Percentiles rank a stretch among this genome's conserved stretches.
phyloP scores from a whole-genome alignment of 2,113 vertebrate species.

The Pagrus major region DNA sequence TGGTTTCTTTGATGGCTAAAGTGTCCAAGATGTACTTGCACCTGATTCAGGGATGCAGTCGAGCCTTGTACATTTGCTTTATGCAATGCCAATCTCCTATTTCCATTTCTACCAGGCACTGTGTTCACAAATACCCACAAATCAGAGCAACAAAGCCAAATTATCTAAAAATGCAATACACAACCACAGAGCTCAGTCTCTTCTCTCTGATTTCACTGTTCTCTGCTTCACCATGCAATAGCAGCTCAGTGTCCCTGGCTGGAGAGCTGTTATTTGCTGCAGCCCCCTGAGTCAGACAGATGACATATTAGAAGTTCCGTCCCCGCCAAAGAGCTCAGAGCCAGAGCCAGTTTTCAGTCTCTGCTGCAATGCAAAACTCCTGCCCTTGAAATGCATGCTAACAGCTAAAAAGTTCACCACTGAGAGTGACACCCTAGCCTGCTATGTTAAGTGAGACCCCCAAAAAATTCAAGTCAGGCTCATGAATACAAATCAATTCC shows the following conservation, averaged over 20 bases:
- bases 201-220: constrained; percentile 16
- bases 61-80: neutral
- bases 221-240: constrained; percentile 20
- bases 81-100: neutral
- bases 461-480: constrained; percentile 31
- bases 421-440: constrained; percentile 24
- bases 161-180: neutral
- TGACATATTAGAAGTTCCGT: constrained; percentile 62
- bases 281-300: constrained; percentile 58
- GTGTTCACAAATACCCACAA: neutral
- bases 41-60: neutral
- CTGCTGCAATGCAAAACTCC: constrained; percentile 52
- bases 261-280: constrained; percentile 56
- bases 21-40: neutral
- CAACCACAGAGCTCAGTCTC: neutral
- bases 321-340: constrained; percentile 47
- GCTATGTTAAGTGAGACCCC: neutral
- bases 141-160: neutral
- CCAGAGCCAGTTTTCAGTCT: constrained; percentile 19
- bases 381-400: constrained; percentile 52
- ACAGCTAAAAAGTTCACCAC: constrained; percentile 23
- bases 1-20: neutral
- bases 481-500: constrained; percentile 63
- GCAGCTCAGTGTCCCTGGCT: constrained; percentile 44
- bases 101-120: neutral